These are phyloP conservation scores for Sebastolobus altivelis DNA, from an alignment of 2,797 vertebrate genomes.

Conservation along the genomic window DNA sequence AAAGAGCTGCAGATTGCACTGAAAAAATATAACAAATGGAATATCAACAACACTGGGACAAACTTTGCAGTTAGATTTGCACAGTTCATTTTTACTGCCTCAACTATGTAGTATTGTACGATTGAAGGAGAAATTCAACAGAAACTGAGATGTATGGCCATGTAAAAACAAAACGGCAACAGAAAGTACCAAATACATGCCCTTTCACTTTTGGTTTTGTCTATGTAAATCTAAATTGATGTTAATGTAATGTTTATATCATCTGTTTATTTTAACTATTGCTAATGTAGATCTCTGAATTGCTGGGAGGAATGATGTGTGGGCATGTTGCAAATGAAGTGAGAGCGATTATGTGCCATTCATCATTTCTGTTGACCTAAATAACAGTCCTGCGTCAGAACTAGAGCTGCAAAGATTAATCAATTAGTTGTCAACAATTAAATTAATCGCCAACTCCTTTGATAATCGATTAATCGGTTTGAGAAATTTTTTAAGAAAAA, in stretches of 20 bases:
- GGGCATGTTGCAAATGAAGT: not conserved
- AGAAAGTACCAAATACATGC: not conserved
- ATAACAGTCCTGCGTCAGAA: not conserved
- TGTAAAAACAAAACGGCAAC: not conserved
- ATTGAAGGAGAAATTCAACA: not conserved
- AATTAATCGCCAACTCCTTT: no score
- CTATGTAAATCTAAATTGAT: no score
- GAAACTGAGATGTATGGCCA: constrained; percentile 1
- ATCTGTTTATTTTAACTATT: not conserved
- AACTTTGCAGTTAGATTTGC: not conserved
- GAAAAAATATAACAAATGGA: not conserved
- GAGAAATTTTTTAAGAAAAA: no score
- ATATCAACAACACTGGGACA: not conserved
- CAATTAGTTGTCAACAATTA: no score
- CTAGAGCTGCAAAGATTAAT: no score
- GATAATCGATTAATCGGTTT: no score
- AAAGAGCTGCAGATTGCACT: not conserved
- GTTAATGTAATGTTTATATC: not conserved
- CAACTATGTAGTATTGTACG: not conserved
- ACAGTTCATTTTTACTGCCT: not conserved
- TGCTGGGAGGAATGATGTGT: not conserved
- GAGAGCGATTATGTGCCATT: not conserved
- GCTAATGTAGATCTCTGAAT: not conserved
- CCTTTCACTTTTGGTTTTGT: constrained; percentile 11
- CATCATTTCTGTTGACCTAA: not conserved